Evolutionary conservation across 2,797 vertebrate species (phyloP), one percentile per base, ranked within the genome.

Genomic region (Hydrophis major): DNA sequence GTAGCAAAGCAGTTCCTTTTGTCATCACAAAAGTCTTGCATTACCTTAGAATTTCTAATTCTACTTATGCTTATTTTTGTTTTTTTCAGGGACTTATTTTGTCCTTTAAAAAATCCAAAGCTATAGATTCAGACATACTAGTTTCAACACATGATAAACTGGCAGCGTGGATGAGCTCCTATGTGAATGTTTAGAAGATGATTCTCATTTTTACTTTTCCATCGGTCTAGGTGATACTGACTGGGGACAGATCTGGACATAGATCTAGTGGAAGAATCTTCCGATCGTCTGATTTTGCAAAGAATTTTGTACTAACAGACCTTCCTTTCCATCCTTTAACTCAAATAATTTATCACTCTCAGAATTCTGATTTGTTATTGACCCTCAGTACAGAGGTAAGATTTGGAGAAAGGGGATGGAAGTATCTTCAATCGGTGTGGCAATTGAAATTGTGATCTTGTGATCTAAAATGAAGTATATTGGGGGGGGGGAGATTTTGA

Each of bases 201-300:
- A 88, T 20, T 27, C 28, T 88, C 12, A 28, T 91, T 3, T 78
- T 50, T 66, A 56, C 28, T 56, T 63, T 95, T 93, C 32, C 0
- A 0, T 93, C n/a, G 0, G 0, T 94, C 3, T 91, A 99, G 99
- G 99, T 99, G 92, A 99, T 99, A 95, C 97, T 99, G 95, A 99
- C 98, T 0, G 98, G 97, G 1, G 99, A 99, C 10, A 97, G 98
- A 20, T 99, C 99, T 3, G 98, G 98, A 91, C 96, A 53, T 53
- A 53, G 50, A 10, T 53, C 50, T 0, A 97, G 97, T 6, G 98
- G 98, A 86, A 97, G 98, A 90, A 98, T 99, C 95, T 99, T 99
- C 96, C 97, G 98, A 92, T 99, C 99, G 0, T 96, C 90, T 2
- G 97, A 99, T 96, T 99, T 98, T 90, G 99, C 99, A 86, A 98